Evolutionary conservation across 2,888 invertebrate genomes (phyloP), one percentile per base, ranked within the genome.

Genomic region (Teinopalpus imperialis): DNA sequence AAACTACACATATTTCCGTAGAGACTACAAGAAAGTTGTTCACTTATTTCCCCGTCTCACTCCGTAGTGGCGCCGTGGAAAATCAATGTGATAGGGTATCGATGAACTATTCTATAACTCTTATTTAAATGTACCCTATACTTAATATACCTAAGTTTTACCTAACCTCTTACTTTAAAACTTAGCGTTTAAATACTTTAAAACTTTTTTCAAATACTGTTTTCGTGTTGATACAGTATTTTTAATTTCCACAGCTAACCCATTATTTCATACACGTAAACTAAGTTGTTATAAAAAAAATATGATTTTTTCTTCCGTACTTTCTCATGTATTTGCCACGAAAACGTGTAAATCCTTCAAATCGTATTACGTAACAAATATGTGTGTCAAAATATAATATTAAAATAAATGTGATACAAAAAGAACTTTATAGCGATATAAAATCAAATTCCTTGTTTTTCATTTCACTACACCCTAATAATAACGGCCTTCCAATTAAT

Each of bases 351-450:
- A 66, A 56, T 67, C 75, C 69, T 77, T 77, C 74, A 80, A 78
- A 73, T 76, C 66, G 64, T 85, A 85, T 85, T 81, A 78, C 69
- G 76, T 82, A 83, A 85, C 66, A 73, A 63, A 73, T 80, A 77
- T 86, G 79, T 81, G 86, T 88, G 87, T 87, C 87, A 87, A 85
- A 85, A 66, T 85, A 85, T 85, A 86, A 83, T 83, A 83, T 80
- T 85, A 79, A 81, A 61, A 86, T 88, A 87, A 88, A 88, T 88
- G 87, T 88, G 87, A 88, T 88, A 87, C 81, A 77, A 87, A 78
- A 85, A 73, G 86, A 85, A 83, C 83, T 86, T 83, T 85, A 88
- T 87, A 88, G 85, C 77, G 74, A 78, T 81, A 81, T 76, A 81
- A 85, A 82, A 64, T 63, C 67, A 47, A 43, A 56, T 43, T 32